phyloP scores from a whole-genome alignment of 2,113 vertebrate genomes.

The Nothocercus julius region DNA sequence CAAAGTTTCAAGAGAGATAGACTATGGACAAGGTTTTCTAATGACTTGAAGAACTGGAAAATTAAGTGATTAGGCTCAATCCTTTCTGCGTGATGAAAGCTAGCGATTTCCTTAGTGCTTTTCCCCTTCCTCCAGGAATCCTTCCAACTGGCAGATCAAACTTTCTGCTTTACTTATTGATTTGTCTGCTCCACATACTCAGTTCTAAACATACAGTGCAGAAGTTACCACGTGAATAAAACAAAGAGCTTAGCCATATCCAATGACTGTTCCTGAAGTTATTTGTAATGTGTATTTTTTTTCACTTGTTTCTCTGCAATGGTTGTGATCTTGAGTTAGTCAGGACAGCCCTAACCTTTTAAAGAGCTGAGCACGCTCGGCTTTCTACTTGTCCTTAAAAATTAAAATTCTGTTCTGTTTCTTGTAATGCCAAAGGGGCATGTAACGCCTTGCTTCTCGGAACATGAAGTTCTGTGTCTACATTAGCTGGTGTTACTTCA shows the following conservation, averaged over 20 bases:
- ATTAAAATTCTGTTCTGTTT: neutral
- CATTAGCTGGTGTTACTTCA: accelerated
- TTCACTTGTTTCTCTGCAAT: neutral
- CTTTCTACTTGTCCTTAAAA: neutral
- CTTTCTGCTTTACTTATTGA: neutral
- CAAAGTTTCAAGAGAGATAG: neutral
- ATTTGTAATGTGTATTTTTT: neutral
- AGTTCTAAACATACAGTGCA: accelerated
- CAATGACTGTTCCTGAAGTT: accelerated
- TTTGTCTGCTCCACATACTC: neutral
- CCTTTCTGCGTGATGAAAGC: neutral
- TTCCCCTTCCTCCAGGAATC: neutral
- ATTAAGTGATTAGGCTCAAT: neutral
- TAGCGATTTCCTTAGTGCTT: neutral
- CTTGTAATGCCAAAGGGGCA: neutral
- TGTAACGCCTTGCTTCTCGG: neutral
- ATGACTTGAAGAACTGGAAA: neutral
- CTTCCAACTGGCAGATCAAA: neutral
- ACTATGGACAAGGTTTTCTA: neutral
- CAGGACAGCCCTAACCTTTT: neutral
- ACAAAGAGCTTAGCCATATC: neutral
- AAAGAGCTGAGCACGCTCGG: neutral
- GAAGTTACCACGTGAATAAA: neutral
- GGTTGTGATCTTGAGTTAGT: neutral
- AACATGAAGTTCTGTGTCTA: neutral